Conservation (phyloP, 2,113 vertebrate genomes). For the Patagioenas fasciata region DNA sequence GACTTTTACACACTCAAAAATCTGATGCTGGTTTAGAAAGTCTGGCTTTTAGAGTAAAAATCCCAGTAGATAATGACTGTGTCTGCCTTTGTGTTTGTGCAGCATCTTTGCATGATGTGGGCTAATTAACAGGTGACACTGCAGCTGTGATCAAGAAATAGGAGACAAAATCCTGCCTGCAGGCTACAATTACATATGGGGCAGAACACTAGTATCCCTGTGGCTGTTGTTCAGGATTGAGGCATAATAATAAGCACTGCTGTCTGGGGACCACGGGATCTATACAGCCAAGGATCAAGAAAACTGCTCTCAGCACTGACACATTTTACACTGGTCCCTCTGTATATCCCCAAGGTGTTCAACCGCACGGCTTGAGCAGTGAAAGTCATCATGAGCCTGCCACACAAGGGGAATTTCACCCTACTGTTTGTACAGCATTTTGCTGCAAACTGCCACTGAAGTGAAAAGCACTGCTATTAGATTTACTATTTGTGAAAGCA, state of each 20-base stretch:
- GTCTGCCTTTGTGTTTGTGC: slow-evolving; percentile 20
- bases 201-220: neutral
- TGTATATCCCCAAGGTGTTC: neutral
- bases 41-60: slow-evolving; percentile 2
- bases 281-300: neutral
- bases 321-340: neutral
- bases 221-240: slow-evolving; percentile 8
- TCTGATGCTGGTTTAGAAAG: neutral
- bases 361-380: neutral
- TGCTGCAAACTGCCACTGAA: neutral
- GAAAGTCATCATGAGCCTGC: neutral
- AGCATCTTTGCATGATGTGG: slow-evolving; percentile 6
- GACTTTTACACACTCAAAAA: slow-evolving; percentile 19
- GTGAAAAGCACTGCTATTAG: neutral
- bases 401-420: neutral
- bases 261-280: neutral
- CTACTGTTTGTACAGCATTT: neutral
- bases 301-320: neutral
- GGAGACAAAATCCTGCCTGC: slow-evolving; percentile 38
- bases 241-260: neutral
- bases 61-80: neutral
- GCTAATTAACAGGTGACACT: slow-evolving; percentile 58
- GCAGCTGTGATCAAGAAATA: slow-evolving; percentile 49
- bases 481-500: neutral
- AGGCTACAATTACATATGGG: neutral